Conservation (phyloP, 2,797 vertebrate genomes). For the Hybognathus amarus region DNA sequence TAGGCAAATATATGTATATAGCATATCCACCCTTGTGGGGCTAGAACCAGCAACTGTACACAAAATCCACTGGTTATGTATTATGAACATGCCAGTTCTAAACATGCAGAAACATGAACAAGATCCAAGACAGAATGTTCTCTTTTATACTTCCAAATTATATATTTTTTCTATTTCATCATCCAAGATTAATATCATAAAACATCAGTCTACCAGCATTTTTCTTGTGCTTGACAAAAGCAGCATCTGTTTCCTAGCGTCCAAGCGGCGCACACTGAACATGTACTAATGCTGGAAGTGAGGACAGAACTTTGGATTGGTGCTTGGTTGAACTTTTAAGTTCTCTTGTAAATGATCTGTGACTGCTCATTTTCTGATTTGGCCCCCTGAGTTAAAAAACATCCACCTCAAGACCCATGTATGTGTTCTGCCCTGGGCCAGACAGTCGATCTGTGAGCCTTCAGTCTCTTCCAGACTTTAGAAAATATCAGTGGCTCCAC, state of each 20-base stretch:
- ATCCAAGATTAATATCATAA: not conserved
- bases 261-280: constrained; percentile 1
- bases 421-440: constrained; percentile 14
- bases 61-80: not conserved
- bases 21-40: not conserved
- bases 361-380: constrained; percentile 41
- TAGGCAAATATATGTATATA: not conserved
- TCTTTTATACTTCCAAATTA: not conserved
- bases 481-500: constrained; percentile 56
- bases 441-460: constrained; percentile 28
- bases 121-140: not conserved
- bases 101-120: not conserved
- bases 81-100: not conserved
- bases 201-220: not conserved
- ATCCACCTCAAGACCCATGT: not conserved
- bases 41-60: not conserved
- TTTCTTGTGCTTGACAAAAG: constrained; percentile 35
- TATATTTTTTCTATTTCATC: not conserved
- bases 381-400: constrained; percentile 3
- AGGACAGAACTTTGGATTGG: constrained; percentile 30
- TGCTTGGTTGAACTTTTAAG: not conserved
- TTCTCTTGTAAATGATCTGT: constrained; percentile 33
- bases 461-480: constrained; percentile 50
- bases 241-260: constrained; percentile 43
- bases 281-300: constrained; percentile 31